These are phyloP conservation scores for Drosophila borborema DNA, from an alignment of 2,888 invertebrate species.

Conservation along the genomic window DNA sequence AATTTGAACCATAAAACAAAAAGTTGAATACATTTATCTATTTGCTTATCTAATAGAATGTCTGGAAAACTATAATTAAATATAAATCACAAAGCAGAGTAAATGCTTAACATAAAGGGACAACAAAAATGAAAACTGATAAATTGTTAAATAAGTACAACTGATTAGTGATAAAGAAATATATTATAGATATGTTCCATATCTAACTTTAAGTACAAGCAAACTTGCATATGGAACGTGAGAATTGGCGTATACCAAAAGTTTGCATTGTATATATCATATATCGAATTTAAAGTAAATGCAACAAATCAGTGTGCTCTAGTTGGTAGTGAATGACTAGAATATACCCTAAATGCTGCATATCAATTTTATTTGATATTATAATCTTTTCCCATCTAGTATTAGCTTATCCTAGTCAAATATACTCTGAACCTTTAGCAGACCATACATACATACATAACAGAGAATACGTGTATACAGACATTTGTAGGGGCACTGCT, in stretches of 20 bases:
- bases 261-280: neutral
- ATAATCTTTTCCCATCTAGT: neutral
- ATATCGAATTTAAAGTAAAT: neutral
- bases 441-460: neutral
- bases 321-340: neutral
- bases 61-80: neutral
- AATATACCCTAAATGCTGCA: neutral
- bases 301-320: neutral
- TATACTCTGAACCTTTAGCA: neutral
- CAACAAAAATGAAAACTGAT: neutral
- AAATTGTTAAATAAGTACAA: constrained; percentile 10
- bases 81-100: neutral
- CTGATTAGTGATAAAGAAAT: neutral
- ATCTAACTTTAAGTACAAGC: neutral
- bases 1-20: neutral
- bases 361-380: neutral
- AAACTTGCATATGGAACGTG: neutral
- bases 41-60: constrained; percentile 13
- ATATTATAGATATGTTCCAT: neutral
- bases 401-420: neutral
- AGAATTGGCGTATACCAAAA: neutral
- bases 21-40: constrained; percentile 16
- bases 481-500: neutral
- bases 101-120: neutral
- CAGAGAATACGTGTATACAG: neutral